Evolutionary conservation across 1,140 invertebrate genomes (phyloP).

Genomic region (Drosophila watanabei): DNA sequence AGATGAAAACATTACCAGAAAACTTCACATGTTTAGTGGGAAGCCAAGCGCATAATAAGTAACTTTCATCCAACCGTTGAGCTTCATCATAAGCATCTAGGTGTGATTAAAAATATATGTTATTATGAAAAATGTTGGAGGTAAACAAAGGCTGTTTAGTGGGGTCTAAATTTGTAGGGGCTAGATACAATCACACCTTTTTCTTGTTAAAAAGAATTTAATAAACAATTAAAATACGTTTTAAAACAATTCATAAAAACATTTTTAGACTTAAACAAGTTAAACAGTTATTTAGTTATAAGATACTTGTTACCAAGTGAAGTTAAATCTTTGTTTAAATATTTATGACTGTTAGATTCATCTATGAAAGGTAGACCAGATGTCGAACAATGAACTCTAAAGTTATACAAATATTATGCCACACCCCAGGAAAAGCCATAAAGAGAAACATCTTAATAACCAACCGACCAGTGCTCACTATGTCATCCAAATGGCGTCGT

Average conservation of each 20-base stretch:
- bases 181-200: background rate
- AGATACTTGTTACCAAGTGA: background rate
- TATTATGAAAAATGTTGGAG: conserved; percentile 1
- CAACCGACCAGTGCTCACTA: background rate
- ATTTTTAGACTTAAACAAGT: background rate
- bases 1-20: conserved; percentile 37
- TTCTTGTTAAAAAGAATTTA: background rate
- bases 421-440: conserved; percentile 9
- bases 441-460: conserved; percentile 8
- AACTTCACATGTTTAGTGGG: conserved; percentile 46
- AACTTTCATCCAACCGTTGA: conserved; percentile 21
- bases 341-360: too few relatives aligned
- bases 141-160: background rate
- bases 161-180: background rate
- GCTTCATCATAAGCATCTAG: background rate
- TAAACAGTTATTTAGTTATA: background rate
- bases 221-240: background rate
- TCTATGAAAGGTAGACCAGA: background rate
- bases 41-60: conserved; percentile 30
- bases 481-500: conserved; percentile 10
- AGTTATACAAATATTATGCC: conserved; percentile 1
- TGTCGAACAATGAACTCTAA: conserved; percentile 4
- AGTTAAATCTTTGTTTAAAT: background rate
- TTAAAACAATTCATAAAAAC: background rate
- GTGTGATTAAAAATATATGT: conserved; percentile 18